Evolutionary conservation across 92 coral and sea anemone genomes (phyloP).

Genomic region (Palythoa grandis): DNA sequence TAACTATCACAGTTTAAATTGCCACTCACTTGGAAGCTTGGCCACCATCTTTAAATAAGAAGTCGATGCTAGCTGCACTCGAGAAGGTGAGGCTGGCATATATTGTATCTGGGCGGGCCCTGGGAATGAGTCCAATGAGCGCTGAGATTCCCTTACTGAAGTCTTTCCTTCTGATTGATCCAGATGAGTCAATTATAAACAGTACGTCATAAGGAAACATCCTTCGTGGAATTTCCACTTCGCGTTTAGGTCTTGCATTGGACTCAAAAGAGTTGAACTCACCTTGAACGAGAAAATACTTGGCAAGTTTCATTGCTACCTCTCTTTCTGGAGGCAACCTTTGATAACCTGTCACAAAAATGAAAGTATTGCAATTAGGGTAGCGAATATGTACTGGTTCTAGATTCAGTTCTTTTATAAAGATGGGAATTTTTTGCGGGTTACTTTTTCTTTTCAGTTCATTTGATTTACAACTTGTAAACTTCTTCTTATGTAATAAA

Average conservation of each 20-base stretch:
- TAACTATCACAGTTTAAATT: too few relatives aligned
- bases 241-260: constrained; percentile 9
- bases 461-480: too few relatives aligned
- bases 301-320: constrained; percentile 67
- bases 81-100: constrained; percentile 83
- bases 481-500: too few relatives aligned
- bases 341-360: constrained; percentile 66
- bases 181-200: constrained; percentile 80
- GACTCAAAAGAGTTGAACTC: not conserved
- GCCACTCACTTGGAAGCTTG: constrained; percentile 9
- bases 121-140: constrained; percentile 61
- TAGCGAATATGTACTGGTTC: not conserved
- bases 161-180: constrained; percentile 61
- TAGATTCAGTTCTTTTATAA: not conserved
- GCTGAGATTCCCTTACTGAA: constrained; percentile 68
- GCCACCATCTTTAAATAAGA: constrained; percentile 52
- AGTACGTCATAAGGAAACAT: constrained; percentile 67
- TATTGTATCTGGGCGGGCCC: constrained; percentile 60
- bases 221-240: constrained; percentile 32
- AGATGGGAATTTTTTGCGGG: not conserved
- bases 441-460: too few relatives aligned
- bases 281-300: constrained; percentile 57
- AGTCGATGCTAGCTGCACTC: constrained; percentile 62
- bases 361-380: not conserved
- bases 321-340: constrained; percentile 45